Base-by-base conservation (phyloP, 1,140 invertebrate species). In the Gonioctena quinquepunctata region DNA sequence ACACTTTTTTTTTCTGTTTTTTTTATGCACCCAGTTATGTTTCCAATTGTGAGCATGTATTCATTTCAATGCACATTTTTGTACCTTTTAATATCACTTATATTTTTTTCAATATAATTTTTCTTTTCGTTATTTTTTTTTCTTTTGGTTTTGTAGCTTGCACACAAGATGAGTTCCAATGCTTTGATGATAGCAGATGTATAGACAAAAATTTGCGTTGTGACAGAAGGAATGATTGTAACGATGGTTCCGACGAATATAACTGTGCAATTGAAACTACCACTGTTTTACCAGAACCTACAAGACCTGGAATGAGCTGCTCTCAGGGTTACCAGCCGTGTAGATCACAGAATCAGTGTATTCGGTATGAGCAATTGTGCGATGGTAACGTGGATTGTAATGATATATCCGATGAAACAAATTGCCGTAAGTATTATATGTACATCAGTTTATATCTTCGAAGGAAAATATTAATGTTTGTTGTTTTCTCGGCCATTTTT, bases 121-220 rank as follows among this genome's bases (percentile, higher is more conserved):
- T 50, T 75, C 69, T 72, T 70, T 48, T 26, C 68, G 73, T 73
- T 49, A 13, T 73, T 77, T 69, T 66, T 61, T 69, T 71, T 72
- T 69, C 33, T 72, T 70, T 70, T 49, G 23, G 64, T 70, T 60
- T 56, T 63, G 65, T 77, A 76, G 82, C 85, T 13, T 98, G 96
- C 80, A 84, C 84, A 56, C 79, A 86, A 16, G 85, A 94, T 75
- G 89, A 99, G 84, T 95, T 95, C 4, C 94, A 93, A 0, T 99
- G 97, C 68, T 27, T 25, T 28, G 83, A 85, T 50, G 66, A 65
- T 19, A 89, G 92, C n/a, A 85, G 90, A 77, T 97, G 95, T 78
- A 89, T 96, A 65, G 80, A 86, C 0, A 80, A 83, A 42, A 81
- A 80, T 50, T 83, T 84, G 60, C 84, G 88, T 66, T 97, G 95